Evolutionary conservation across 2,888 invertebrate species (phyloP), one percentile per base, ranked within the genome.

Genomic region (Noctua janthina): DNA sequence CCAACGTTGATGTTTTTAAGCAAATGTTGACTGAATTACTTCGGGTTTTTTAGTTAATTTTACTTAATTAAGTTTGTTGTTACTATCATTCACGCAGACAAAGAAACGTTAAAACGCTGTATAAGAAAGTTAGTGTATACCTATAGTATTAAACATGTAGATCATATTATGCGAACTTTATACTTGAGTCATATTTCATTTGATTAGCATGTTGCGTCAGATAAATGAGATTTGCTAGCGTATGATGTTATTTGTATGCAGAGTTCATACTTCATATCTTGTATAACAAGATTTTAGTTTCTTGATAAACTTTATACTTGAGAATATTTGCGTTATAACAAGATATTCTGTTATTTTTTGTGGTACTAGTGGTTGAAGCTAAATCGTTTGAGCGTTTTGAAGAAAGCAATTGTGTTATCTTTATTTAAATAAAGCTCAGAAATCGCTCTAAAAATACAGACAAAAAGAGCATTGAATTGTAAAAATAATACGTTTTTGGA

Each of bases 221-320:
- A 64, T 75, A 82, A 49, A 69, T 39, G 49, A 69, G 72, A 51
- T 69, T 68, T 69, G 54, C 29, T 43, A 59, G 82, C 17, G n/a
- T 84, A 64, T n/a, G n/a, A 80, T 43, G 62, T 69, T 73, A 62
- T 82, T 73, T 69, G 54, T 73, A 73, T 73, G 68, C 68, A 85
- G 35, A 69, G 6, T 56, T 73, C 29, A 29, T 39, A 64, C 46
- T 56, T 17, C n/a, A 56, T 56, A 79, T 73, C 81, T 43, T 56
- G 46, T 67, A 5, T 29, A 64, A 73, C 59, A 73, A 81, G 71
- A 69, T 69, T 64, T 62, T 43, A 85, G 62, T 43, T 29, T 51
- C 7, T 49, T 23, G 20, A 68, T 49, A 85, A 79, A 62, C 15
- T 68, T 49, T 59, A 4, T 68, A 20, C n/a, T 54, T 46, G 29